phyloP scores from a whole-genome alignment of 2,797 vertebrate genomes.

The Ctenopoma kingsleyae region DNA sequence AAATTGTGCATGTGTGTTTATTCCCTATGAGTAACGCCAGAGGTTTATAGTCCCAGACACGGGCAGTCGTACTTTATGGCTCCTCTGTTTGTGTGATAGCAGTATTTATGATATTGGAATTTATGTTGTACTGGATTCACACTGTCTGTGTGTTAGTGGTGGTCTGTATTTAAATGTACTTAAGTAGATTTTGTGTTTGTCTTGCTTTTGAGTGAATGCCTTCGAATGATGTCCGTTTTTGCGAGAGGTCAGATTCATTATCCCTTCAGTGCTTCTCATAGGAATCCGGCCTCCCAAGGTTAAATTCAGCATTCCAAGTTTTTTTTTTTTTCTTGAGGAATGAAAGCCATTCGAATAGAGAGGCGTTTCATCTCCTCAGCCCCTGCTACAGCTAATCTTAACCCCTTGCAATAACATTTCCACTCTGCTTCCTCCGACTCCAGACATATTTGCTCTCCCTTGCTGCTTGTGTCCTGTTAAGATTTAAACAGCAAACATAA shows the following conservation, averaged over 20 bases:
- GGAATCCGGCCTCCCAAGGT: conserved; percentile 71
- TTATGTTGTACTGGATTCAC: conserved; percentile 73
- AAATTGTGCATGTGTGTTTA: conserved; percentile 81
- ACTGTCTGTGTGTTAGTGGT: conserved; percentile 54
- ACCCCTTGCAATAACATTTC: conserved; percentile 81
- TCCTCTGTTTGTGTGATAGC: conserved; percentile 78
- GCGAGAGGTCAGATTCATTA: conserved; percentile 70
- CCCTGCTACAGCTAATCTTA: conserved; percentile 80
- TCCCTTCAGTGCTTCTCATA: conserved; percentile 31
- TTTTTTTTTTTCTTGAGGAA: conserved; percentile 53
- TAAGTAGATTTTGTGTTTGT: conserved; percentile 64
- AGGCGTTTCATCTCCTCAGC: conserved; percentile 78
- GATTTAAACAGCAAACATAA: conserved; percentile 89
- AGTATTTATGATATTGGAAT: conserved; percentile 83
- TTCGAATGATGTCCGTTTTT: conserved; percentile 64
- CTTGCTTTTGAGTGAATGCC: conserved; percentile 52
- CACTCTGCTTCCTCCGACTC: conserved; percentile 81
- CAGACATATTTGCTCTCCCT: conserved; percentile 85
- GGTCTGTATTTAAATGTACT: conserved; percentile 67
- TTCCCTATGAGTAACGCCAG: conserved; percentile 80
- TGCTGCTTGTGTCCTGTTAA: conserved; percentile 82
- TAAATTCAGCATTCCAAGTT: conserved; percentile 66
- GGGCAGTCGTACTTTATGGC: conserved; percentile 78
- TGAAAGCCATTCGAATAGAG: conserved; percentile 70
- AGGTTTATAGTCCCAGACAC: conserved; percentile 82